phyloP scores from a whole-genome alignment of 2,113 vertebrate species.

The Rhodinocichla rosea region DNA sequence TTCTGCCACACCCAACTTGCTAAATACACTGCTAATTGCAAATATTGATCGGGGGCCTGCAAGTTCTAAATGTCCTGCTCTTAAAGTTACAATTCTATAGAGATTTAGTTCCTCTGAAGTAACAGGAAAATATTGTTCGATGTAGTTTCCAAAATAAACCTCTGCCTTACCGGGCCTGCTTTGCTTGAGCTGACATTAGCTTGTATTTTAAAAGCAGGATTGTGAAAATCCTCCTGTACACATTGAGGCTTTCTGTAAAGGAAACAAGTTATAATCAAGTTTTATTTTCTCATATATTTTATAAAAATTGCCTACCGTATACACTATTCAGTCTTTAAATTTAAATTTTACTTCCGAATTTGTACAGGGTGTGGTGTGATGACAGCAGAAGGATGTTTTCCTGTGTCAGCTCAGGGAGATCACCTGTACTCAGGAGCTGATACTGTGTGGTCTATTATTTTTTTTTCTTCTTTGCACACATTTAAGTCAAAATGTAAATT shows the following conservation, averaged over 20 bases:
- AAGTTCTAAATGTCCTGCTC: not conserved
- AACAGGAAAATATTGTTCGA: not conserved
- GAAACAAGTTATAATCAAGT: not conserved
- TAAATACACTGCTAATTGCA: not conserved
- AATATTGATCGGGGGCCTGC: not conserved
- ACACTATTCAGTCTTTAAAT: not conserved
- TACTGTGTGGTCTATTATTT: not conserved
- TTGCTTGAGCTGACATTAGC: not conserved
- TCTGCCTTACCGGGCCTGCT: not conserved
- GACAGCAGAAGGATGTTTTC: not conserved
- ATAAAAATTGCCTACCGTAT: not conserved
- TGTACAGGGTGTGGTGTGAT: fast-evolving
- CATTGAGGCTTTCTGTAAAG: not conserved
- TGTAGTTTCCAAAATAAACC: not conserved
- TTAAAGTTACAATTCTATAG: not conserved
- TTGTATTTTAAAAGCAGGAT: not conserved
- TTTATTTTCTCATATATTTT: not conserved
- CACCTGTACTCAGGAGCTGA: not conserved
- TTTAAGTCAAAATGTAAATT: not conserved
- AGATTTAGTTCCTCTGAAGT: not conserved
- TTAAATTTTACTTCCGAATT: not conserved
- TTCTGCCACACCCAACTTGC: not conserved
- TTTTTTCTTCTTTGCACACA: not conserved
- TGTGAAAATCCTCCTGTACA: not conserved
- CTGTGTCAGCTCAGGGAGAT: not conserved